These are phyloP conservation scores for Halichoeres trimaculatus DNA, from an alignment of 2,113 vertebrate genomes.

Conservation along the genomic window DNA sequence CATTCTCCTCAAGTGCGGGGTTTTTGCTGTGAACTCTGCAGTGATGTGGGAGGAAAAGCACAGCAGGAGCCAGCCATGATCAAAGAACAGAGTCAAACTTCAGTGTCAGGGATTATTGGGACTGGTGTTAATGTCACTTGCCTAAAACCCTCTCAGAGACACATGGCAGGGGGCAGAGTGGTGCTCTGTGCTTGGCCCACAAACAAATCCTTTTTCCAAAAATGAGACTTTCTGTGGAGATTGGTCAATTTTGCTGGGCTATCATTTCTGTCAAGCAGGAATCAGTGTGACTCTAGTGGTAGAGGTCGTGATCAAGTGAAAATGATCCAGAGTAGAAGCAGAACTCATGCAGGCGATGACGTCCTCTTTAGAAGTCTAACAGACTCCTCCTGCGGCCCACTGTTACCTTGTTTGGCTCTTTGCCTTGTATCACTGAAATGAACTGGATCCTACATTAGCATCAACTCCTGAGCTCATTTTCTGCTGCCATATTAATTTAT, in stretches of 20 bases:
- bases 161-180: constrained; percentile 14
- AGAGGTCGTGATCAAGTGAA: neutral
- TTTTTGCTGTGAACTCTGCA: constrained; percentile 20
- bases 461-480: constrained; percentile 18
- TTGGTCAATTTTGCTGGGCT: constrained; percentile 41
- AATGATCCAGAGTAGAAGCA: constrained; percentile 32
- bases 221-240: constrained; percentile 18
- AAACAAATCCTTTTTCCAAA: constrained; percentile 20
- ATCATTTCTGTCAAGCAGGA: constrained; percentile 37
- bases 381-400: constrained; percentile 24
- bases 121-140: constrained; percentile 32
- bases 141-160: constrained; percentile 29
- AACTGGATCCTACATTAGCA: constrained; percentile 13
- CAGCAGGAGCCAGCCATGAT: constrained; percentile 21
- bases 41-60: constrained; percentile 24
- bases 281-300: constrained; percentile 6
- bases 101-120: constrained; percentile 17
- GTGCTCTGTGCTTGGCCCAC: constrained; percentile 1
- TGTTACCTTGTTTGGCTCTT: constrained; percentile 37
- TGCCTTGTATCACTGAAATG: constrained; percentile 31
- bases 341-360: neutral
- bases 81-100: constrained; percentile 38
- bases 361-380: constrained; percentile 32
- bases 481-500: constrained; percentile 16
- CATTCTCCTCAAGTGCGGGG: neutral